These are phyloP conservation scores for Glaucidium brasilianum DNA, from an alignment of 2,113 vertebrate genomes.

Conservation along the genomic window DNA sequence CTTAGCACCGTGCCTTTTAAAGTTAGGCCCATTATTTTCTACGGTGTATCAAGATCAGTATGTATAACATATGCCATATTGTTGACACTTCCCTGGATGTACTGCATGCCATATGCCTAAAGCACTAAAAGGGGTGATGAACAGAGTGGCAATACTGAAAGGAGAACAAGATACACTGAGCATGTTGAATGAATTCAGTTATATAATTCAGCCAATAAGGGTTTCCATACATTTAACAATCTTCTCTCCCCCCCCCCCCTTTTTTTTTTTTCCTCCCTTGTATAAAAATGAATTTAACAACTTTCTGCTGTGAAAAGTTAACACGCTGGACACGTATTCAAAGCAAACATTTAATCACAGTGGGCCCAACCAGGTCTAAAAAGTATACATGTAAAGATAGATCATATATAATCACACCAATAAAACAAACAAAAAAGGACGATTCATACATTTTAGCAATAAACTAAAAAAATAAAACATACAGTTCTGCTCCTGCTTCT, in stretches of 20 bases:
- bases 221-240: constrained; percentile 62
- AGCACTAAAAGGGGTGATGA: constrained; percentile 69
- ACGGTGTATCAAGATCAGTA: constrained; percentile 68
- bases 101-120: constrained; percentile 66
- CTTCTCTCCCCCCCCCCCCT: fast-evolving
- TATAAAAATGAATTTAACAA: constrained; percentile 48
- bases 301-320: constrained; percentile 30
- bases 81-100: constrained; percentile 69
- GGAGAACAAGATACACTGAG: constrained; percentile 53
- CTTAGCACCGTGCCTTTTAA: constrained; percentile 65
- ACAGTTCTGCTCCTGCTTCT: constrained; percentile 4
- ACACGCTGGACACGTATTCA: constrained; percentile 37
- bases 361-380: constrained; percentile 19
- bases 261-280: not conserved
- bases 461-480: constrained; percentile 46
- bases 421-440: constrained; percentile 58
- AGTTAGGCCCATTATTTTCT: constrained; percentile 67
- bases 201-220: constrained; percentile 63
- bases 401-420: constrained; percentile 50
- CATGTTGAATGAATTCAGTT: constrained; percentile 64
- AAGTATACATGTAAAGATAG: constrained; percentile 51
- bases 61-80: constrained; percentile 69
- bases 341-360: constrained; percentile 58
- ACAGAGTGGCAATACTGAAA: constrained; percentile 67
- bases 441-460: constrained; percentile 49